Evolutionary conservation across 2,113 vertebrate genomes (phyloP).

Genomic region (Alethe diademata): DNA sequence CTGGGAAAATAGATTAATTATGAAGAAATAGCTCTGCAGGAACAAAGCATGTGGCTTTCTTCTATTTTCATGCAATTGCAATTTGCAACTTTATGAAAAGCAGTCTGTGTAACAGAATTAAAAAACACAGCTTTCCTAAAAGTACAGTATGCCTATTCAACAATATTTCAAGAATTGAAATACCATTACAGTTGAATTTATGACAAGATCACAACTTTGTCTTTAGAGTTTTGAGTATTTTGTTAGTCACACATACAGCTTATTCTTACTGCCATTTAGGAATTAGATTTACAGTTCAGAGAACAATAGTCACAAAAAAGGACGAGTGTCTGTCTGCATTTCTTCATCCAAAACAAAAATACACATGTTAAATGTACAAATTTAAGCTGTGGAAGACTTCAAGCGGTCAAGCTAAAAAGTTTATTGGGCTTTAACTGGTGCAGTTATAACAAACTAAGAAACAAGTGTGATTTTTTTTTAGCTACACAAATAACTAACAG

Average conservation of each 20-base stretch:
- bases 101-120: background rate
- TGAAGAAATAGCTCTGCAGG: constrained; percentile 1
- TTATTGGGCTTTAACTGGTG: background rate
- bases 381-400: background rate
- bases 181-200: background rate
- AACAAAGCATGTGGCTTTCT: background rate
- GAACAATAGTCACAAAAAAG: background rate
- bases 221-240: background rate
- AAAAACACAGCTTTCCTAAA: background rate
- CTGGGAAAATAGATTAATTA: background rate
- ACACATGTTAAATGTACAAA: background rate
- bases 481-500: background rate
- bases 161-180: background rate
- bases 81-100: background rate
- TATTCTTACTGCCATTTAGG: background rate
- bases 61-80: background rate
- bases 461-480: background rate
- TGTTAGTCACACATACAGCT: background rate
- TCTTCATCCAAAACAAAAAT: background rate
- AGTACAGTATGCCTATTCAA: background rate
- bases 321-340: rapidly evolving
- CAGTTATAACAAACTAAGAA: background rate
- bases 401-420: background rate
- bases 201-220: background rate
- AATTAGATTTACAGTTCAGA: background rate